These are phyloP conservation scores for Morbakka virulenta DNA, from an alignment of 30 jellyfish, hydroid and myxozoan species.

Conservation along the genomic window DNA sequence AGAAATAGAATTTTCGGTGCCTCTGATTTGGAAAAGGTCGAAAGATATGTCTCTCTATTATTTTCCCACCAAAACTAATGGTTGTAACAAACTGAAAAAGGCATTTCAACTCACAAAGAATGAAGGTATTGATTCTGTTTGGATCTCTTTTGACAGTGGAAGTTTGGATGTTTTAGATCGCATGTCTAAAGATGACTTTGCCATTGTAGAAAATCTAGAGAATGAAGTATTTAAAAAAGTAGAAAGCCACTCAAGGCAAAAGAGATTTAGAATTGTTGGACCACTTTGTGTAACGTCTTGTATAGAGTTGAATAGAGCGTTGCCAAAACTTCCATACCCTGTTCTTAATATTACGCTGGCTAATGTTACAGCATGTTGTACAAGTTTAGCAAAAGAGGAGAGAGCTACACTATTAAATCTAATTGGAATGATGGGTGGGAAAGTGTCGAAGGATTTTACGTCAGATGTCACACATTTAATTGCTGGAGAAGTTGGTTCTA, in stretches of 20 bases:
- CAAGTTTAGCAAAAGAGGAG: conserved; percentile 65
- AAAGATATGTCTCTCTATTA: neutral
- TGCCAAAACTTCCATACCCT: conserved; percentile 66
- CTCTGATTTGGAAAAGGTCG: no score
- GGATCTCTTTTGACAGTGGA: conserved; percentile 29
- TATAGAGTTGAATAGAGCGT: conserved; percentile 31
- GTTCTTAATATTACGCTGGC: conserved; percentile 63
- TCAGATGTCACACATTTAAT: conserved; percentile 86
- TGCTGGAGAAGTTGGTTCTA: conserved; percentile 97
- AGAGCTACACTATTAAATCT: conserved; percentile 38
- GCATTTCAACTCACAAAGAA: conserved; percentile 37
- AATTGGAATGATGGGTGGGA: conserved; percentile 88
- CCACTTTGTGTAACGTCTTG: conserved; percentile 79
- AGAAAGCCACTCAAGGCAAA: conserved; percentile 1
- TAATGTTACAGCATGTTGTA: conserved; percentile 86
- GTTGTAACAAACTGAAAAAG: neutral
- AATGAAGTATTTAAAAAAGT: conserved; percentile 56
- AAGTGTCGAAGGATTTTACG: conserved; percentile 64
- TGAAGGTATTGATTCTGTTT: conserved; percentile 22
- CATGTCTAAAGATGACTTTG: conserved; percentile 8
- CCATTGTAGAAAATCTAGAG: conserved; percentile 73
- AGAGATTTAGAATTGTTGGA: conserved; percentile 63
- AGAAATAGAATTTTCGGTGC: no score
- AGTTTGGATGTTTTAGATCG: neutral
- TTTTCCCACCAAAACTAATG: neutral